Base-by-base conservation (phyloP, 2,888 invertebrate species). In the Atethmia centrago region DNA sequence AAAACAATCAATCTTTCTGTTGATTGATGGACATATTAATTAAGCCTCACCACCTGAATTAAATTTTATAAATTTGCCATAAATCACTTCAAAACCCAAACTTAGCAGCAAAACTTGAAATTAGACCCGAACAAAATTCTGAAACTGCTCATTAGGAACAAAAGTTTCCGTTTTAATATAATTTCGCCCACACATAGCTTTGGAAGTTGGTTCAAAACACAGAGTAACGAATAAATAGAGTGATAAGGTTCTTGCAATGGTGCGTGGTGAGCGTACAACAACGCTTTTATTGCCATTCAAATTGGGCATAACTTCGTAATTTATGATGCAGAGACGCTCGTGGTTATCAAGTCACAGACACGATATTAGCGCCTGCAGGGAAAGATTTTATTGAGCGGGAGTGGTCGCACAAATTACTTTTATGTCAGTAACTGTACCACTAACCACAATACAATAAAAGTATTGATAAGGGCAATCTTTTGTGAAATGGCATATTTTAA, bases 81-180 rank as follows among this genome's bases (percentile, higher is more conserved):
- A 76, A 84, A 85, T 85, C 84, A 85, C 76, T 79, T 59, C 3
- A 31, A 59, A 74, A 51, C 12, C 10, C 63, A 10, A 77, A 76
- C 65, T 77, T 77, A 53, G 55, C 47, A 58, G 67, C 42, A 42
- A 56, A 84, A 78, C 63, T 82, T 85, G 58, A 84, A 84, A 86
- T 85, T 76, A 82, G 72, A 77, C 74, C 59, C 31, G 63, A 67
- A 45, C 61, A 51, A 84, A 74, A 76, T 78, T 79, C 58, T 58
- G 71, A 71, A 86, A 83, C 66, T 83, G 78, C 83, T 85, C 76
- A 82, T 85, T 83, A 80, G 65, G 72, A 66, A 49, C 53, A 62
- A 74, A 78, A 71, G 75, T 83, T 86, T 62, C 51, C 36, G 49
- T 64, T 79, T 79, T 71, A 83, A 78, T 82, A 76, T 76, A 82